Percentiles rank a stretch among this genome's conserved stretches.
Evolutionary conservation across 2,113 vertebrate genomes (phyloP).

Genomic region (Ginglymostoma cirratum): DNA sequence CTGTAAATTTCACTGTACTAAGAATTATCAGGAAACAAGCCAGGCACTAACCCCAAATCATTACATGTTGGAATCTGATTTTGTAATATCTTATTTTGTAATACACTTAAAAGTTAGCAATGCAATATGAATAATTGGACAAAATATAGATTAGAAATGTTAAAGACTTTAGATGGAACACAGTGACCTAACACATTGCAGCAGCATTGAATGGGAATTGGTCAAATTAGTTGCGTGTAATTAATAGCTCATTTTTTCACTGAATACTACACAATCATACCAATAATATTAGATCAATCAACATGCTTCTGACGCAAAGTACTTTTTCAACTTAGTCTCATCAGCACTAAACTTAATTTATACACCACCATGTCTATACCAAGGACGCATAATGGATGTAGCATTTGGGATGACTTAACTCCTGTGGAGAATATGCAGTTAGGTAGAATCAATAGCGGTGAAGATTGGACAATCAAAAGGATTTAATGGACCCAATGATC

Average conservation of each 20-base stretch:
- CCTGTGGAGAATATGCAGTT: not conserved
- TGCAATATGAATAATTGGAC: not conserved
- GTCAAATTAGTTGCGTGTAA: not conserved
- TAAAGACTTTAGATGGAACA: not conserved
- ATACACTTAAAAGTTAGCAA: not conserved
- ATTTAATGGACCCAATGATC: not conserved
- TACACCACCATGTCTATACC: not conserved
- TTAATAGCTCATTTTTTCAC: not conserved
- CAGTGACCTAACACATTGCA: not conserved
- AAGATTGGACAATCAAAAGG: not conserved
- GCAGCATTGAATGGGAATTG: not conserved
- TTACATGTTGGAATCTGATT: not conserved
- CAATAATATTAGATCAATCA: not conserved
- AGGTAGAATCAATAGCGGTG: not conserved
- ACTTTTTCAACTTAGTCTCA: not conserved
- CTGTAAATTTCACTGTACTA: not conserved
- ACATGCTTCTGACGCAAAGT: not conserved
- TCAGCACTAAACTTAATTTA: not conserved
- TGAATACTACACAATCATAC: not conserved
- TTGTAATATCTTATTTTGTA: not conserved
- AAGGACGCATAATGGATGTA: not conserved
- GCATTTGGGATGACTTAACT: not conserved
- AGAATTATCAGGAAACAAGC: not conserved
- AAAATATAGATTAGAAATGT: not conserved
- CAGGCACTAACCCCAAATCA: not conserved